Evolutionary conservation across 2,888 invertebrate species (phyloP), one percentile per base, ranked within the genome.

Genomic region (Chymomyza amoena): DNA sequence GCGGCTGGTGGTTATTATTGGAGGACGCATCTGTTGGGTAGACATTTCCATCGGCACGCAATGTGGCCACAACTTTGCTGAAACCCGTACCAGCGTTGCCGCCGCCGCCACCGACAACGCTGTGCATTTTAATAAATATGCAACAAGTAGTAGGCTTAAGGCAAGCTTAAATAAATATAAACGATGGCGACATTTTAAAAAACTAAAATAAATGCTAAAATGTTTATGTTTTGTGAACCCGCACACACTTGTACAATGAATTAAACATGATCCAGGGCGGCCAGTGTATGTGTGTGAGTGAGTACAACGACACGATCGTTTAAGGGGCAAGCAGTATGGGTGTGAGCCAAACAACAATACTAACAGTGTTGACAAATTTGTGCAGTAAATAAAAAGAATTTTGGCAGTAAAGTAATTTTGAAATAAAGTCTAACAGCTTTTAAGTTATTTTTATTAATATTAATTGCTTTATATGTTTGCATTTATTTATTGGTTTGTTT

Each of bases 1-100:
- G 76, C 39, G 10, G 39, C 39, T 45, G 57, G 5, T 18, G 6
- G 25, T 15, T 50, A 15, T 62, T 62, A 45, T 50, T 18, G 39
- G 45, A 18, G 16, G 66, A 60, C 6, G 79, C 68, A 60, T 88
- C 88, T 68, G 85, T 84, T 61, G 90, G 89, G 77, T 84, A 87
- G 52, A 90, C 90, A 80, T 89, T 90, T 62, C 90, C 89, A 77
- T 90, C 90, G 57, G 89, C 88, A 20, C 90, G 82, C 75, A 91
- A 78, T 66, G 90, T 90, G 73, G 91, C 89, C 64, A 91, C 89
- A 39, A 90, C 88, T 80, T 90, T 91, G 73, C 88, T 90, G 61
- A 28, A 72, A 13, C 69, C 70, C 39, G 70, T 70, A 13, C 50
- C 15, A 50, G 15, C 15, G 63, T 18, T 16, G 32, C 72, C 68